phyloP scores from a whole-genome alignment of 1,140 invertebrate species.

The Megathymus violae region DNA sequence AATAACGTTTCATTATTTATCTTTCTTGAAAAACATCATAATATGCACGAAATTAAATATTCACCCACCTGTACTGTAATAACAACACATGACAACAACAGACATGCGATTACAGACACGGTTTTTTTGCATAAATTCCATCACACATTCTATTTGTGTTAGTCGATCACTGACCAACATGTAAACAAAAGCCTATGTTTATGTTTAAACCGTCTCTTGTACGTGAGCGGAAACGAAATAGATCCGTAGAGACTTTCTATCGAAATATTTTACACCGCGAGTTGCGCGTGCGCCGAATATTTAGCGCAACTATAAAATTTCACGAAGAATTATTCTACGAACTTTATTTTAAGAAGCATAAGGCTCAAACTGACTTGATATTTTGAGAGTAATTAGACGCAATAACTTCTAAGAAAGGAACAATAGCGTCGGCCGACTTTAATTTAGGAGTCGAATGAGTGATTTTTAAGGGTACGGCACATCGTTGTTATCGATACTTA shows the following conservation, averaged over 20 bases:
- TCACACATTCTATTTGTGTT: constrained; percentile 7
- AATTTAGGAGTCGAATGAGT: constrained; percentile 54
- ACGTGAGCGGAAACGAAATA: constrained; percentile 45
- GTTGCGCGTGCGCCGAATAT: constrained; percentile 63
- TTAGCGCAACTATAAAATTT: constrained; percentile 33
- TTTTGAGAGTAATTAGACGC: not conserved
- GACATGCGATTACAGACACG: no score
- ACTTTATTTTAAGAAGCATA: not conserved
- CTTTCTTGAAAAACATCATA: no score
- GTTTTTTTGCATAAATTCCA: not conserved
- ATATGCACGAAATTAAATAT: no score
- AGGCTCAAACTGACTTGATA: not conserved
- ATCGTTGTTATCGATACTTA: constrained; percentile 24
- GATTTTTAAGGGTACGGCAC: constrained; percentile 37
- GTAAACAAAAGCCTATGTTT: constrained; percentile 33
- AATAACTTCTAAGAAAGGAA: constrained; percentile 44
- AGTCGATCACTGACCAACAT: constrained; percentile 29
- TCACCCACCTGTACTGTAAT: no score
- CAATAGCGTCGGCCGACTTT: constrained; percentile 55
- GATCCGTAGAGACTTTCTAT: constrained; percentile 65
- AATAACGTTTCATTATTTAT: no score
- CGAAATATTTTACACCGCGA: constrained; percentile 68
- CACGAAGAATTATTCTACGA: not conserved
- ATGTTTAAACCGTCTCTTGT: constrained; percentile 44
- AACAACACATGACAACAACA: no score